Conservation (phyloP, 2,888 invertebrate genomes). For the Ariolimax columbianus region DNA sequence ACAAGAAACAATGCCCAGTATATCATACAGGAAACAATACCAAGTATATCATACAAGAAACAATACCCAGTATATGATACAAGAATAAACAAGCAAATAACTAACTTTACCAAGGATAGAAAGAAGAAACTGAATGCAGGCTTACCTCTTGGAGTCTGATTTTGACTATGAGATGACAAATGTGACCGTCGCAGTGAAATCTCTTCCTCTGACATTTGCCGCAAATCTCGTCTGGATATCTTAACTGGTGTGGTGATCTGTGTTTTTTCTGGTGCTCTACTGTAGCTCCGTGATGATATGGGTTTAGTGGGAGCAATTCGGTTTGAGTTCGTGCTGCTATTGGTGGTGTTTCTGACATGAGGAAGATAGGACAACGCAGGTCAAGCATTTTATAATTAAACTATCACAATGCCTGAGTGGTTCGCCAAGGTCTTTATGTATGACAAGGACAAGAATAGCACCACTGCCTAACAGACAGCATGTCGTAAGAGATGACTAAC, state of each 20-base stretch:
- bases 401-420: too few species aligned
- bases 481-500: too few species aligned
- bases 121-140: neutral
- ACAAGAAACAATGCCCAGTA: too few species aligned
- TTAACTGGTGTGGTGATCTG: conserved; percentile 70
- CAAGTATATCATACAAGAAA: too few species aligned
- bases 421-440: too few species aligned
- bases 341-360: neutral
- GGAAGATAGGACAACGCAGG: neutral
- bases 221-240: conserved; percentile 75
- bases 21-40: too few species aligned
- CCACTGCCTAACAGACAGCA: too few species aligned
- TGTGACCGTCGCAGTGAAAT: conserved; percentile 73
- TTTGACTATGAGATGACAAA: conserved; percentile 61
- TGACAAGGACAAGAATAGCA: too few species aligned
- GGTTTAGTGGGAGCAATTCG: neutral
- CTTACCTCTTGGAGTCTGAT: conserved; percentile 60
- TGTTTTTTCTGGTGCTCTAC: neutral
- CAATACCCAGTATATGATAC: too few species aligned
- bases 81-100: neutral
- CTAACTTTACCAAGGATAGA: neutral
- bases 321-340: neutral
- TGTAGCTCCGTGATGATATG: neutral
- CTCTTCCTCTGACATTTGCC: conserved; percentile 76
- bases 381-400: too few species aligned